Evolutionary conservation across 1,140 invertebrate species (phyloP), one percentile per base, ranked within the genome.

Genomic region (Andricus grossulariae): DNA sequence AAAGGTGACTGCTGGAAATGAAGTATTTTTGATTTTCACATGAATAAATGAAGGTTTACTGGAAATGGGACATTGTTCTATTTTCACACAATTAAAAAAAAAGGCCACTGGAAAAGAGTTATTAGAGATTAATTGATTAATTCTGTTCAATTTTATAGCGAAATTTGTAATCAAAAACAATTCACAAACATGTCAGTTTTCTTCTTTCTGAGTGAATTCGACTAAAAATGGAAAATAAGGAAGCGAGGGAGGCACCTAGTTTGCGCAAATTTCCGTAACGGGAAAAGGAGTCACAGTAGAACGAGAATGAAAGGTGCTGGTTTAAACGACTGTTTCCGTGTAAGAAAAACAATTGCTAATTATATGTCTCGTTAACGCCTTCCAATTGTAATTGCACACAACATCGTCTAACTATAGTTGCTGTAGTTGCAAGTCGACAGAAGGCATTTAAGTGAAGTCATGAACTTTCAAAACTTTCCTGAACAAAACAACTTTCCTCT

Each of bases 351-450:
- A 83, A 83, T 83, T 80, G 77, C 79, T 83, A 80, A 83, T 80
- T 83, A 82, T 76, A 80, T 79, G 78, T 82, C 81, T 82, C 76
- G 81, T 82, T 82, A 82, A 80, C 74, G 71, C 76, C 76, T 54
- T 77, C 80, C 73, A 80, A 82, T 82, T 82, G 76, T 75, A 79
- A 80, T 82, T 80, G 76, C 75, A 75, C 81, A 78, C 80, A 74
- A 80, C 19, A 57, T 72, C 73, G 39, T 74, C 57, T 77, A 78
- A 77, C 74, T 57, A 74, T 45, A 57, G 45, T 54, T 52, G 54
- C 75, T 66, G 32, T 25, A 66, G 15, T 66, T 66, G 13, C 32
- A 66, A 13, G 25, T 32, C 25, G 15, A 66, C 32, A 7, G 25
- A 39, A 32, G 25, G 39, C 60, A 66, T 39, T 66, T 45, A 66